Conservation (phyloP, 1,140 invertebrate genomes). For the Bombus waltoni region DNA sequence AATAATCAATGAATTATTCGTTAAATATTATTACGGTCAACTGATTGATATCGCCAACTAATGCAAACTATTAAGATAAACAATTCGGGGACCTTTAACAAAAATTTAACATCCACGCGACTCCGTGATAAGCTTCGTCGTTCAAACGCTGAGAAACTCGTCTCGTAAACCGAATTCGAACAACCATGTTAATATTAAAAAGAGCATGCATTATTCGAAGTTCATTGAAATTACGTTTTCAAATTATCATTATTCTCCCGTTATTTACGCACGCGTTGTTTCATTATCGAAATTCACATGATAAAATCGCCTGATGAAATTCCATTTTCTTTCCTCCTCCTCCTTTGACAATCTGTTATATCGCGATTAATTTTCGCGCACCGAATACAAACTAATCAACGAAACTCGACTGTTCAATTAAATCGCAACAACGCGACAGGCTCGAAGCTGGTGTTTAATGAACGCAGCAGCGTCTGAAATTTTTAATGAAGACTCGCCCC, state of each 20-base stretch:
- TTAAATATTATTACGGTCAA: not conserved
- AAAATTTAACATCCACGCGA: not conserved
- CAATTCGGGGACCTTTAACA: not conserved
- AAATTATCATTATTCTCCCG: not conserved
- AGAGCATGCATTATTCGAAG: not conserved
- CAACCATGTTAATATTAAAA: not conserved
- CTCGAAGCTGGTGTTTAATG: slow-evolving; percentile 36
- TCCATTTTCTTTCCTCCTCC: not conserved
- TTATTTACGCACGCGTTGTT: not conserved
- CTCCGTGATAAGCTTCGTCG: not conserved
- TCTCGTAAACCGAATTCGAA: not conserved
- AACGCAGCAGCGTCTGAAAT: slow-evolving; percentile 26
- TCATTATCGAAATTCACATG: not conserved
- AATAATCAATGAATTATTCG: not conserved
- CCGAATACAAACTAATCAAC: not conserved
- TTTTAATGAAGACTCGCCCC: slow-evolving; percentile 19
- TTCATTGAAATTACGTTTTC: not conserved
- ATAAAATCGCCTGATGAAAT: not conserved
- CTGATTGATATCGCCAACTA: not conserved
- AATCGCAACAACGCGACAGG: slow-evolving; percentile 6
- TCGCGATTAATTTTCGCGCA: not conserved
- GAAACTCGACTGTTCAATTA: slow-evolving; percentile 18
- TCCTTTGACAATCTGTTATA: not conserved
- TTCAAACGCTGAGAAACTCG: not conserved
- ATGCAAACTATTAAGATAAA: not conserved